Percentiles rank a stretch among this genome's conserved stretches.
phyloP scores from a whole-genome alignment of 2,797 vertebrate genomes.

The Enteromius thamalakanensis region DNA sequence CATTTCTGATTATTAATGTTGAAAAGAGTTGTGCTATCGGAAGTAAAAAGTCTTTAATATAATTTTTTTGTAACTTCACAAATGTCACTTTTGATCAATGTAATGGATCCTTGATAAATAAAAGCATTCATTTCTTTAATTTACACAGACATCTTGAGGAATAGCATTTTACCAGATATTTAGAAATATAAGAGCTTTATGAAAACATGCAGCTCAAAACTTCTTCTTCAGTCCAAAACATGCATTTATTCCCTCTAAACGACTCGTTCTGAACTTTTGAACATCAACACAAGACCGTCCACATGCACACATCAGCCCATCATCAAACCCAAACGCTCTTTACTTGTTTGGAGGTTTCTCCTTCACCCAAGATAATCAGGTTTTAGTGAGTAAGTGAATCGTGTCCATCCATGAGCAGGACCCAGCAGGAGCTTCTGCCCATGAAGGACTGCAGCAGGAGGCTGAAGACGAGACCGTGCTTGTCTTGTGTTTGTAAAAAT shows the following conservation, averaged over 20 bases:
- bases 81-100: not conserved
- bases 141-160: not conserved
- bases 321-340: not conserved
- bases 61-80: not conserved
- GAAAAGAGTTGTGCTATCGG: not conserved
- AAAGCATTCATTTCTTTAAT: not conserved
- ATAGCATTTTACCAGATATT: not conserved
- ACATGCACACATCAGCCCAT: not conserved
- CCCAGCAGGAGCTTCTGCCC: not conserved
- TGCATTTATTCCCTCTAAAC: constrained; percentile 45
- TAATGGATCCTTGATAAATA: not conserved
- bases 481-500: not conserved
- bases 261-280: constrained; percentile 59
- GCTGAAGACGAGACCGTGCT: not conserved
- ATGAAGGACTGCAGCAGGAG: not conserved
- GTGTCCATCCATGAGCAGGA: not conserved
- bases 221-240: not conserved
- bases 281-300: no score
- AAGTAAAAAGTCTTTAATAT: not conserved
- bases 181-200: not conserved
- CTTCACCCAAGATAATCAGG: not conserved
- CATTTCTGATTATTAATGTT: not conserved
- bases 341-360: not conserved
- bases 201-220: not conserved
- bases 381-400: not conserved